Base-by-base conservation (phyloP, 1,140 invertebrate genomes). In the Rhopalosiphum maidis region DNA sequence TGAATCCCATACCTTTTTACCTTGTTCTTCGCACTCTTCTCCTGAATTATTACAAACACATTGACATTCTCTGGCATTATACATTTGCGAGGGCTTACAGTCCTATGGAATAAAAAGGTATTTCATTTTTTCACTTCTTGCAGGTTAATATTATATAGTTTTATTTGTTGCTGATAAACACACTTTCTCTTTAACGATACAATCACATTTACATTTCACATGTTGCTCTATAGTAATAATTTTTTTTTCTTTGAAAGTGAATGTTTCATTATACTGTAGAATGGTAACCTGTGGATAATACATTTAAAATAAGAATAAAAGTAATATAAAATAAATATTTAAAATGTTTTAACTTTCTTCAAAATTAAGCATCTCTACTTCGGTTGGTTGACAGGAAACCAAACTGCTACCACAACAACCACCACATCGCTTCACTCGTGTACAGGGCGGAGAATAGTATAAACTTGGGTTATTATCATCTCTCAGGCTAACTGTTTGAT, bases 381-480 rank as follows among this genome's bases (percentile, higher is more conserved):
- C 95, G 23, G 94, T 96, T 6, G 97, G 96, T 94, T 97, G 96
- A 94, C 97, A 98, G 15, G 95, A 95, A 30, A 97, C 95, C 88
- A 97, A 94, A 25, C 95, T 94, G 89, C 96, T 96, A 3, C 95
- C 95, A 94, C 97, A 98, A 94, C 97, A 98, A 9, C 97, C 97
- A 23, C 96, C 96, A 94, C 97, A 98, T 94, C 96, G 95, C 93
- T 96, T 96, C 2, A 97, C 95, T 85, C 96, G 94, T 3, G 96
- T 97, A 94, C 97, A 98, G 46, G 95, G 94, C 0, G 97, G 97
- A 94, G 95, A 96, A 93, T 96, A 97, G 43, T 96, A 94, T 11
- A 96, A 94, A 85, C 95, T 95, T 9, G 96, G 95, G 94, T 97
- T 96, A 55, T 95, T 94, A 5, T 95, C 94, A 25, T 95, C 94